Conservation (phyloP, 2,888 invertebrate species). For the Euzetes globulus region DNA sequence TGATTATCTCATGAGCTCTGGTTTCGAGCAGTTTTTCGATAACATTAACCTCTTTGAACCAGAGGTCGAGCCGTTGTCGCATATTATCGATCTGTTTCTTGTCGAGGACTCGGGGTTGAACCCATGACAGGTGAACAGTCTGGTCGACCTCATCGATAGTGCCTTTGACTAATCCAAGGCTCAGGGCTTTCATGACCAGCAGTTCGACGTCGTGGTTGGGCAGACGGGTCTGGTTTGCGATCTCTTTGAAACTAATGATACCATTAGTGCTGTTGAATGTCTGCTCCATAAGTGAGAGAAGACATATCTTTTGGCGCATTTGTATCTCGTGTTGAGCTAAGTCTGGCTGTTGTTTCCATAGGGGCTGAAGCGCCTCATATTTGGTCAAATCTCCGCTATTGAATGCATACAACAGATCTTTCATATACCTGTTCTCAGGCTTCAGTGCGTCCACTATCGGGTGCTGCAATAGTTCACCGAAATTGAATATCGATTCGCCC, state of each 20-base stretch:
- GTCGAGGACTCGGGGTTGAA: constrained; percentile 72
- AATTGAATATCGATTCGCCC: constrained; percentile 90
- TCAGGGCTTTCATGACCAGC: constrained; percentile 93
- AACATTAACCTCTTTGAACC: constrained; percentile 64
- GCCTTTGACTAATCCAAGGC: constrained; percentile 85
- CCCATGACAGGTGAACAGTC: constrained; percentile 73
- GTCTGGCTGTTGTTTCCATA: constrained; percentile 71
- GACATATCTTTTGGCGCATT: constrained; percentile 82
- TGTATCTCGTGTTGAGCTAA: constrained; percentile 69
- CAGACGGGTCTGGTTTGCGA: constrained; percentile 73
- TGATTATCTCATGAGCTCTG: constrained; percentile 62
- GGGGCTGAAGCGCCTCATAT: constrained; percentile 63
- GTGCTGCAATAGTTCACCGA: constrained; percentile 92
- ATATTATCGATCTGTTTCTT: constrained; percentile 60
- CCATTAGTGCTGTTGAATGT: constrained; percentile 83
- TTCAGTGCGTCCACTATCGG: constrained; percentile 79
- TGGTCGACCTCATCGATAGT: constrained; percentile 82
- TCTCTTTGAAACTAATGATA: constrained; percentile 80
- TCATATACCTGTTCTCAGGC: constrained; percentile 73
- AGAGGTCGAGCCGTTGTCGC: constrained; percentile 62
- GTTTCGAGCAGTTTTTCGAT: constrained; percentile 67
- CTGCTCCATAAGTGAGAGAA: constrained; percentile 98
- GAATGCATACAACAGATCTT: constrained; percentile 75
- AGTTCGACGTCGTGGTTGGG: constrained; percentile 71
- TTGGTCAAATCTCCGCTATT: constrained; percentile 73